A percentile compares a stretch with the other conserved stretches of the same genome.
These are phyloP conservation scores for Lucilia cuprina DNA, from an alignment of 1,140 invertebrate species.

Conservation along the genomic window DNA sequence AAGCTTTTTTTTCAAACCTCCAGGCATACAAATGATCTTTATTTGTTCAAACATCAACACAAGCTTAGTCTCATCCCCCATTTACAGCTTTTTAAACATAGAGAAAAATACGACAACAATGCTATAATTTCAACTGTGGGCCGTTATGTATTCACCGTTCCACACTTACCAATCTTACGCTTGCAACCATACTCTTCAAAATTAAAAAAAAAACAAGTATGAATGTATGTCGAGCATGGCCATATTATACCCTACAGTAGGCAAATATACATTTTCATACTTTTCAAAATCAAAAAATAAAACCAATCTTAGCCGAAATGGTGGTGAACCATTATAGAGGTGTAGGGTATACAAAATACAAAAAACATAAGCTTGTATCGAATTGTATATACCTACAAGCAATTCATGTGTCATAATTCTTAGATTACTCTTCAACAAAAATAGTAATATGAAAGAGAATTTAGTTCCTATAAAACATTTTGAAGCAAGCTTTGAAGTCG, in stretches of 20 bases:
- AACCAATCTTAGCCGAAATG: no score
- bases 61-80: not conserved
- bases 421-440: no score
- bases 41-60: not conserved
- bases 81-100: not conserved
- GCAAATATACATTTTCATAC: not conserved
- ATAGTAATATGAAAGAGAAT: no score
- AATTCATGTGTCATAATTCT: no score
- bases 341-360: no score
- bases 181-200: not conserved
- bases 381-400: no score
- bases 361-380: no score
- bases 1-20: not conserved
- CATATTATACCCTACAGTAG: no score
- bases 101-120: not conserved
- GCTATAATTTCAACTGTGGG: not conserved
- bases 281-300: not conserved
- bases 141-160: not conserved
- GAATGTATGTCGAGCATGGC: no score
- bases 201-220: not conserved
- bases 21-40: constrained; percentile 1
- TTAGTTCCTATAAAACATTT: no score
- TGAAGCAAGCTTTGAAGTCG: no score
- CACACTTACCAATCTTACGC: not conserved
- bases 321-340: no score